Percentiles rank a stretch among this genome's conserved stretches.
phyloP scores from a whole-genome alignment of 2,113 vertebrate genomes.

The Murina feae region DNA sequence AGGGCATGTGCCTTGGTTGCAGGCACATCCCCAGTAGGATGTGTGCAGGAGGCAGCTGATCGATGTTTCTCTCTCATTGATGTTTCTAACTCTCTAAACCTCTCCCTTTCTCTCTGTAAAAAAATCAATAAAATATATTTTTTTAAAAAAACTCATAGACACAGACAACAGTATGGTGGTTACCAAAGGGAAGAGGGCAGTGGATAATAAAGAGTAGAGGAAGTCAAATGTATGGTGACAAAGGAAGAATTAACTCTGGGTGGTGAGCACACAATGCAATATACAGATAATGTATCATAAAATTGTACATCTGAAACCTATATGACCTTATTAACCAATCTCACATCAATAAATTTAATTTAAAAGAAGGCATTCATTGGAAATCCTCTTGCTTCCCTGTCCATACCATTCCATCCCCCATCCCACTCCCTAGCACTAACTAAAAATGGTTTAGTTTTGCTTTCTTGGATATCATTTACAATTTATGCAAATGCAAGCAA shows the following conservation, averaged over 20 bases:
- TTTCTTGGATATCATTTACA: neutral
- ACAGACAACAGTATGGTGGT: neutral
- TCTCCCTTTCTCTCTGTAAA: too few relatives aligned
- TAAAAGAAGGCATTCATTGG: neutral
- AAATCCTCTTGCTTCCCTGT: neutral
- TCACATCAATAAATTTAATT: neutral
- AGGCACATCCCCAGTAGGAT: too few relatives aligned
- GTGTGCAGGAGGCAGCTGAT: too few relatives aligned
- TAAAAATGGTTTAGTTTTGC: neutral
- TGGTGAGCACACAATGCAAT: neutral
- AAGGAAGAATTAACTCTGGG: neutral
- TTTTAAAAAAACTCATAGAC: neutral
- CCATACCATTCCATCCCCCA: neutral
- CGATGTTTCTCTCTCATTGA: too few relatives aligned
- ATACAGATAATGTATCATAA: neutral
- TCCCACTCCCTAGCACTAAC: neutral
- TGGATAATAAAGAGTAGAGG: neutral
- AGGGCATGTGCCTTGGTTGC: too few relatives aligned
- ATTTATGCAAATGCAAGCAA: neutral
- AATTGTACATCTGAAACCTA: neutral
- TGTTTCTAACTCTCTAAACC: too few relatives aligned
- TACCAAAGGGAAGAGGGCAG: neutral
- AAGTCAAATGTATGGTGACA: neutral
- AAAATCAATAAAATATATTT: too few relatives aligned
- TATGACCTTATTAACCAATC: neutral